phyloP scores from a whole-genome alignment of 2,888 invertebrate genomes.

The Rotaria macrura region DNA sequence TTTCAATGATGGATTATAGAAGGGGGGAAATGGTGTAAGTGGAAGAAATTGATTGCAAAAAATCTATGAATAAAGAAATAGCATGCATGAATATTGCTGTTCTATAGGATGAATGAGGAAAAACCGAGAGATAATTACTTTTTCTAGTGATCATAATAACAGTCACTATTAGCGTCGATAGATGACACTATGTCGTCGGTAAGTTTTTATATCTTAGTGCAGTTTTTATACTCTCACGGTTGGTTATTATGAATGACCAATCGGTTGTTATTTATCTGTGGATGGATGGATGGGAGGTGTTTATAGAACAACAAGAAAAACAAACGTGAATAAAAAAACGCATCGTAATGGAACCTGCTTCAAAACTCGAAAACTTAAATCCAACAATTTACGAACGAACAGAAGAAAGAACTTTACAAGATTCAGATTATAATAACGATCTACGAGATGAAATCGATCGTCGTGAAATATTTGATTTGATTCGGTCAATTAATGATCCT shows the following conservation, averaged over 20 bases:
- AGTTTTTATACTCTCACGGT: background rate
- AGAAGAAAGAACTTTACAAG: constrained; percentile 23
- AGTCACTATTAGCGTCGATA: no score
- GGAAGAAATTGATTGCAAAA: no score
- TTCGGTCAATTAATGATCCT: constrained; percentile 86
- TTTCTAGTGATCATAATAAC: no score
- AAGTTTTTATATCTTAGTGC: no score
- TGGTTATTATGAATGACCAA: background rate
- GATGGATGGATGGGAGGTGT: no score
- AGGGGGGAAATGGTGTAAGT: no score
- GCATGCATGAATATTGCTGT: no score
- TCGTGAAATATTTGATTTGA: constrained; percentile 58
- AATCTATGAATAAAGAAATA: no score
- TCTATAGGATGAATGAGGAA: no score
- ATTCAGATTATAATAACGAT: constrained; percentile 29
- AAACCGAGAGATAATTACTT: no score
- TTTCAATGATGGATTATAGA: no score
- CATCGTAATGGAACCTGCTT: background rate
- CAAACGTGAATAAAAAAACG: background rate
- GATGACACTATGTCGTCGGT: no score
- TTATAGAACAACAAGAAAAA: background rate
- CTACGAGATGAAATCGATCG: constrained; percentile 25
- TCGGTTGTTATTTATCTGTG: background rate
- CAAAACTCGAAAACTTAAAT: constrained; percentile 22
- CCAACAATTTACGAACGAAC: constrained; percentile 25